A percentile compares a stretch with the other conserved stretches of the same genome.
phyloP scores from a whole-genome alignment of 2,797 vertebrate genomes.

The Holocentrus rufus region DNA sequence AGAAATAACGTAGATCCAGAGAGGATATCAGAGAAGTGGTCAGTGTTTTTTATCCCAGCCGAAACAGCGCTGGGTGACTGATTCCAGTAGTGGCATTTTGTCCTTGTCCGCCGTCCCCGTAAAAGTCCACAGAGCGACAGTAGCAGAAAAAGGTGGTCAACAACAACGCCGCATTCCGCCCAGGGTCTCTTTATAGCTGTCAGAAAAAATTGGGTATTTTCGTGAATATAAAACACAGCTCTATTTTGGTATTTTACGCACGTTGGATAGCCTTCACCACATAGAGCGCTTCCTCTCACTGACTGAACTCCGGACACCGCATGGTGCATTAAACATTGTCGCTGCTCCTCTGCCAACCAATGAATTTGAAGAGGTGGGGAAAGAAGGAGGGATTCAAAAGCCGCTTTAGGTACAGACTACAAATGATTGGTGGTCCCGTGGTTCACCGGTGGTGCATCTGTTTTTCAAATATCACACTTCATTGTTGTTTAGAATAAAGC shows the following conservation, averaged over 20 bases:
- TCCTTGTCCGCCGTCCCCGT: conserved; percentile 77
- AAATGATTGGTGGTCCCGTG: conserved; percentile 76
- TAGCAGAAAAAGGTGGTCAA: conserved; percentile 59
- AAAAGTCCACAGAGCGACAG: conserved; percentile 71
- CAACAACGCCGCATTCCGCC: conserved; percentile 51
- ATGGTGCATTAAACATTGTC: conserved; percentile 98
- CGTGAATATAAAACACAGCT: conserved; percentile 31
- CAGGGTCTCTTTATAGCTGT: conserved; percentile 43
- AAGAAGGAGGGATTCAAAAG: conserved; percentile 78
- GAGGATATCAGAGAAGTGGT: conserved; percentile 49
- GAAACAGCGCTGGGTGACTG: conserved; percentile 65
- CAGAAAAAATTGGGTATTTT: conserved; percentile 21
- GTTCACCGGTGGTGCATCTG: conserved; percentile 71
- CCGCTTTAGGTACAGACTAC: conserved; percentile 69
- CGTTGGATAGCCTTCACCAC: conserved; percentile 62
- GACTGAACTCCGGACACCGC: conserved; percentile 93
- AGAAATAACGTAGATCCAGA: conserved; percentile 75
- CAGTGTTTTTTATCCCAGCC: conserved; percentile 63
- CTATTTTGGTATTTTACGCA: conserved; percentile 66
- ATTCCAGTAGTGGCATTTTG: conserved; percentile 74
- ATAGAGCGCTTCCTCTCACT: conserved; percentile 79
- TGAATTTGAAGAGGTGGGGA: conserved; percentile 70
- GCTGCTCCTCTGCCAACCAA: conserved; percentile 92
- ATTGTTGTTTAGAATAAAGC: conserved; percentile 75
- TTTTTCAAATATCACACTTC: conserved; percentile 76